phyloP scores from a whole-genome alignment of 2,888 invertebrate genomes.

The Morpho helenor region DNA sequence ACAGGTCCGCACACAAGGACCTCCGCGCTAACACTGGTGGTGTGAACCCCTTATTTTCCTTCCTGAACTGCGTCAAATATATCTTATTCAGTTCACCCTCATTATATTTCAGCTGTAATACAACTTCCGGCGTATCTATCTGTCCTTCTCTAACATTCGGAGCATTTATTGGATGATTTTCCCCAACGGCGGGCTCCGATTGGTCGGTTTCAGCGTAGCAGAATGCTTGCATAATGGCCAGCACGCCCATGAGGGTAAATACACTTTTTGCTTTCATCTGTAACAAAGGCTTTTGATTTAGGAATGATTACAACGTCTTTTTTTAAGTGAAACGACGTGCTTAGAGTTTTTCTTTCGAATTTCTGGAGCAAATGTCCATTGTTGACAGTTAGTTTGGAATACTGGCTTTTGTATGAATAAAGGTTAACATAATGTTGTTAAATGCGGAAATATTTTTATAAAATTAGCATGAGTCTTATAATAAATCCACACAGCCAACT shows the following conservation, averaged over 20 bases:
- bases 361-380: not conserved
- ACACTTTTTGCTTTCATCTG: conserved; percentile 47
- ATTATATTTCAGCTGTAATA: conserved; percentile 68
- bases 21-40: conserved; percentile 58
- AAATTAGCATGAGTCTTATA: no score
- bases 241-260: conserved; percentile 58
- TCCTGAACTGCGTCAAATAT: conserved; percentile 68
- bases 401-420: no score
- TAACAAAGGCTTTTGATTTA: conserved; percentile 27
- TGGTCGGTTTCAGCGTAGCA: conserved; percentile 36
- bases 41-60: conserved; percentile 39
- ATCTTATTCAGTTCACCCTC: conserved; percentile 69
- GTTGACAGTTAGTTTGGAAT: not conserved
- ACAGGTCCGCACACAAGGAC: conserved; percentile 67
- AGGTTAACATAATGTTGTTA: no score
- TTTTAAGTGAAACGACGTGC: not conserved
- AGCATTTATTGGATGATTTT: conserved; percentile 42
- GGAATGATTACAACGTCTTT: conserved; percentile 19
- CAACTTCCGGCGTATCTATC: conserved; percentile 58
- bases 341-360: not conserved
- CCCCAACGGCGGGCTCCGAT: conserved; percentile 38
- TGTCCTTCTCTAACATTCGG: conserved; percentile 39
- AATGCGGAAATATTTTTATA: no score
- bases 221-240: conserved; percentile 34
- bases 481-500: no score